These are phyloP conservation scores for Liparis tanakae DNA, from an alignment of 2,797 vertebrate species.

Conservation along the genomic window DNA sequence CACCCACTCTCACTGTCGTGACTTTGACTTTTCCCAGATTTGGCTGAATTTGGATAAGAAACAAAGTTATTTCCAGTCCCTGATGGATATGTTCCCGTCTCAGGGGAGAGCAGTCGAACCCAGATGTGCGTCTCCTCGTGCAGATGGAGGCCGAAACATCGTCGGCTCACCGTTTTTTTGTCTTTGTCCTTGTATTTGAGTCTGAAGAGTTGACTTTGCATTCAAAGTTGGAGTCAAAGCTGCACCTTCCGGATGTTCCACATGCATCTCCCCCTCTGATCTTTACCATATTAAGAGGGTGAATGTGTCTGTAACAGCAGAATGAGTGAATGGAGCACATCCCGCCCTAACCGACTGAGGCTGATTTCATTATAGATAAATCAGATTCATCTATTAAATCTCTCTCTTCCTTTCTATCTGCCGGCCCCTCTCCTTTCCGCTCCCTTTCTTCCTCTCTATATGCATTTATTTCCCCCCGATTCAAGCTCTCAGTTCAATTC, in stretches of 20 bases:
- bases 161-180: not conserved
- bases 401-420: conserved; percentile 36
- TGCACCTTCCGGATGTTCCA: conserved; percentile 29
- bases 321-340: conserved; percentile 73
- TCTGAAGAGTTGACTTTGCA: conserved; percentile 44
- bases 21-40: not conserved
- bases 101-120: not conserved
- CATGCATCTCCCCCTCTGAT: conserved; percentile 65
- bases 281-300: conserved; percentile 77
- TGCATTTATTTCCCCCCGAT: conserved; percentile 36
- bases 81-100: not conserved
- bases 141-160: not conserved
- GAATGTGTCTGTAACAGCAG: conserved; percentile 77
- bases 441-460: conserved; percentile 39
- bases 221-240: conserved; percentile 37
- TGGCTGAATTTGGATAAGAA: not conserved
- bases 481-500: conserved; percentile 23
- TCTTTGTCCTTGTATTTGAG: not conserved
- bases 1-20: not conserved
- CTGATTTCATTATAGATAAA: conserved; percentile 85
- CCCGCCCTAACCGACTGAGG: conserved; percentile 65
- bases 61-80: not conserved
- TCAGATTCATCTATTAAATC: conserved; percentile 80
- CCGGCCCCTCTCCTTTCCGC: conserved; percentile 62
- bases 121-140: not conserved